phyloP scores from a whole-genome alignment of 2,888 invertebrate species.

The Icerya purchasi region DNA sequence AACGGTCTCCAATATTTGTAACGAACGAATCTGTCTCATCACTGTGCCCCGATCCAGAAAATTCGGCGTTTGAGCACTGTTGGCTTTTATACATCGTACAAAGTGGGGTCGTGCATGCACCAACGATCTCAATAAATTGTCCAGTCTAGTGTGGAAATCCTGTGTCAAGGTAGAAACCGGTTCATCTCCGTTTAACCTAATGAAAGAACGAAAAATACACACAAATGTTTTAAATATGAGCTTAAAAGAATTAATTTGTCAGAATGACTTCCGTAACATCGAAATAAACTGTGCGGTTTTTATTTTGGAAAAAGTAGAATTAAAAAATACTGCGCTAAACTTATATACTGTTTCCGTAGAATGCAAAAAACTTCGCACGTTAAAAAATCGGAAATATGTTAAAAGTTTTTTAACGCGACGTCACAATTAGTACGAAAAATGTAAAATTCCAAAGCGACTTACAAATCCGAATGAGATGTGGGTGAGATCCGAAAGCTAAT shows the following conservation, averaged over 20 bases:
- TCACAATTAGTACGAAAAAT: neutral
- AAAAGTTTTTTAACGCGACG: neutral
- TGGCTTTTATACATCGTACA: slow-evolving; percentile 77
- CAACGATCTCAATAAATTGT: slow-evolving; percentile 71
- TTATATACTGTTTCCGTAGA: no score
- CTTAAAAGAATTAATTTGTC: no score
- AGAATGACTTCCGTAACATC: no score
- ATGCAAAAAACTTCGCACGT: neutral
- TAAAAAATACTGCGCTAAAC: no score
- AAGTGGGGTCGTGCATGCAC: slow-evolving; percentile 89
- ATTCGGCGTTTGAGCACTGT: slow-evolving; percentile 56
- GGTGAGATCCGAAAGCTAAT: slow-evolving; percentile 75
- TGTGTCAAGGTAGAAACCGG: slow-evolving; percentile 76
- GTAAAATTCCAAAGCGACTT: slow-evolving; percentile 17
- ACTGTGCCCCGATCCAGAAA: slow-evolving; percentile 65
- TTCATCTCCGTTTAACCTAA: slow-evolving; percentile 52
- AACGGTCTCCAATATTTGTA: slow-evolving; percentile 81
- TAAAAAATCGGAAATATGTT: neutral
- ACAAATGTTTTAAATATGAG: no score
- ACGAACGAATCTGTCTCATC: slow-evolving; percentile 67
- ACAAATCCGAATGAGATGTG: slow-evolving; percentile 59
- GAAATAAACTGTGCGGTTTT: no score
- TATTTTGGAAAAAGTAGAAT: no score
- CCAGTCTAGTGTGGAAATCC: slow-evolving; percentile 83
- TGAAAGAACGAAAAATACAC: no score